Conservation (phyloP, 2,113 vertebrate species). For the Atherinomorus stipes region DNA sequence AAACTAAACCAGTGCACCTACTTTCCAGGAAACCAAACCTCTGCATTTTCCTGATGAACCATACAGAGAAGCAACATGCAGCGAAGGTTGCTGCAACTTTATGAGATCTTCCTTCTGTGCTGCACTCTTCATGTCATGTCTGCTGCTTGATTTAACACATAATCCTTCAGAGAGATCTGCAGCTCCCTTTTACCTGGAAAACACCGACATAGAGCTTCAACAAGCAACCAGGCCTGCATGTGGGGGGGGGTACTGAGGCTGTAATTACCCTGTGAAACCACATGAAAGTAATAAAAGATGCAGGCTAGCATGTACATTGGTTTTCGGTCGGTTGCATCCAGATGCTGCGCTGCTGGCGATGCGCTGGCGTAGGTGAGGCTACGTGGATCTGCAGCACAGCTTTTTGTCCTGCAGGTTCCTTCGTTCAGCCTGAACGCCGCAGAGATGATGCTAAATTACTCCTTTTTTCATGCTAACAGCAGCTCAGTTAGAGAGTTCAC, state of each 20-base stretch:
- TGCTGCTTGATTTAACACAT: too few relatives aligned
- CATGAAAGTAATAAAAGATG: slow-evolving; percentile 60
- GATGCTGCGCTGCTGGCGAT: slow-evolving; percentile 59
- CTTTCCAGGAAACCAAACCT: too few relatives aligned
- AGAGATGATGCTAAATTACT: slow-evolving; percentile 1
- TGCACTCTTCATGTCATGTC: too few relatives aligned
- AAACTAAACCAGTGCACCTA: too few relatives aligned
- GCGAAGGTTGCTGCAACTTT: too few relatives aligned
- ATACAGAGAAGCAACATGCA: too few relatives aligned
- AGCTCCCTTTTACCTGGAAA: too few relatives aligned
- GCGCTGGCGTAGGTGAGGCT: slow-evolving; percentile 35
- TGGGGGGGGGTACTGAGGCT: slow-evolving; percentile 30
- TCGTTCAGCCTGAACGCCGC: slow-evolving; percentile 21
- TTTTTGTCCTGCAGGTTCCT: slow-evolving; percentile 33
- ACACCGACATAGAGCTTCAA: background rate
- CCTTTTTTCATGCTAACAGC: too few relatives aligned
- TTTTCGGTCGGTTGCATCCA: slow-evolving; percentile 57
- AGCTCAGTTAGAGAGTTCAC: background rate
- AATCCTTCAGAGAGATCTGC: too few relatives aligned
- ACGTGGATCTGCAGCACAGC: slow-evolving; percentile 28
- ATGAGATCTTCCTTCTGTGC: too few relatives aligned
- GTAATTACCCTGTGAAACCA: slow-evolving; percentile 35
- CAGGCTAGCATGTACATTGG: slow-evolving; percentile 19
- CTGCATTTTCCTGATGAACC: too few relatives aligned
- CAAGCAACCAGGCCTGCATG: slow-evolving; percentile 3